Conservation (phyloP, 2,888 invertebrate species). For the Sesia bembeciformis region DNA sequence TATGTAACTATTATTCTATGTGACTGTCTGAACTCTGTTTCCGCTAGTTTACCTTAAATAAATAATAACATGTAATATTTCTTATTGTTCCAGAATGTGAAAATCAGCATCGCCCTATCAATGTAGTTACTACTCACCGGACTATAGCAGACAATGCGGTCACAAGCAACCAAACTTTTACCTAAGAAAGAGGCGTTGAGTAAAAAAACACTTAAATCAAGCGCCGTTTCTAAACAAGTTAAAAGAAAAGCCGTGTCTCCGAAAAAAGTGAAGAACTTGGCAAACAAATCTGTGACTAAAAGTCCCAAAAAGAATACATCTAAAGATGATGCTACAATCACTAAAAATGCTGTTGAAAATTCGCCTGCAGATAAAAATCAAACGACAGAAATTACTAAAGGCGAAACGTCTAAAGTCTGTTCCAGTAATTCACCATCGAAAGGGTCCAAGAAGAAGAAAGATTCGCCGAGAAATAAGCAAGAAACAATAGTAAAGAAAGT, state of each 20-base stretch:
- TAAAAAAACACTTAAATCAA: constrained; percentile 48
- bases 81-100: constrained; percentile 65
- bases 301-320: constrained; percentile 36
- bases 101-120: constrained; percentile 36
- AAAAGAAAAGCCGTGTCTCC: constrained; percentile 41
- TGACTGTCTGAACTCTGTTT: no score
- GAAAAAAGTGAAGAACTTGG: constrained; percentile 47
- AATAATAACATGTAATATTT: constrained; percentile 4
- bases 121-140: constrained; percentile 47
- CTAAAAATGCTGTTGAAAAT: constrained; percentile 32
- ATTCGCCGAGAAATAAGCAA: constrained; percentile 32
- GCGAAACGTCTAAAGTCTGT: constrained; percentile 31
- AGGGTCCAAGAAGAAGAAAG: constrained; percentile 55
- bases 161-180: constrained; percentile 60
- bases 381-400: constrained; percentile 29
- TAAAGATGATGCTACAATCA: constrained; percentile 32
- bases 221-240: constrained; percentile 32
- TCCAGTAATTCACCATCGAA: constrained; percentile 42
- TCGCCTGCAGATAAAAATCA: constrained; percentile 32
- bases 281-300: constrained; percentile 40
- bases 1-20: no score
- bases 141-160: constrained; percentile 64
- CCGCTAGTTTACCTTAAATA: no score
- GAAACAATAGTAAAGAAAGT: constrained; percentile 13
- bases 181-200: constrained; percentile 58